These are phyloP conservation scores for Heliconius eleuchia DNA, from an alignment of 1,140 invertebrate species.

Conservation along the genomic window DNA sequence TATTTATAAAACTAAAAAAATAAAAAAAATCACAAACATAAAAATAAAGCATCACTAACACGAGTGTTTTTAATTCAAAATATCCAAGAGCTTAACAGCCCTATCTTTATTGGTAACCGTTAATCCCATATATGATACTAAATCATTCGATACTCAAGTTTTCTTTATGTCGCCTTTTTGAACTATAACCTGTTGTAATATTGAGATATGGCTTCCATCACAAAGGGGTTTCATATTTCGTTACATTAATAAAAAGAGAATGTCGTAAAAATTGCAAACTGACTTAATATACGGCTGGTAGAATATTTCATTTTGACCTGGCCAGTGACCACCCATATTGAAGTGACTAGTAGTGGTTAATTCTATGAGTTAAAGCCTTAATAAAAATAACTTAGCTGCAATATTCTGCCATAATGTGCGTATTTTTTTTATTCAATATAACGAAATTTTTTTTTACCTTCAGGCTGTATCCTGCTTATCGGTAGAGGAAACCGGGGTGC, in stretches of 20 bases:
- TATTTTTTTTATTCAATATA: neutral
- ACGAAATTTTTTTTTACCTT: too few relatives aligned
- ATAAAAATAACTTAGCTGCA: slow-evolving; percentile 4
- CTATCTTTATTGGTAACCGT: slow-evolving; percentile 64
- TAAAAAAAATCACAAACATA: neutral
- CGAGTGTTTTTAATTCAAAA: neutral
- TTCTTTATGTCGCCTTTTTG: slow-evolving; percentile 58
- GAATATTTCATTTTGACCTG: neutral
- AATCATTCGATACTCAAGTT: slow-evolving; percentile 73
- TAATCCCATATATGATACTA: slow-evolving; percentile 71
- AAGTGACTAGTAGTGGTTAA: neutral
- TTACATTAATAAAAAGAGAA: slow-evolving; percentile 58
- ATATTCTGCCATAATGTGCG: neutral
- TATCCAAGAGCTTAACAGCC: slow-evolving; percentile 44
- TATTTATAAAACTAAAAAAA: too few relatives aligned
- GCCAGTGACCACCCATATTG: neutral
- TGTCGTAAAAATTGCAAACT: slow-evolving; percentile 72
- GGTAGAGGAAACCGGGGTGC: too few relatives aligned
- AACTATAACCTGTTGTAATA: slow-evolving; percentile 75
- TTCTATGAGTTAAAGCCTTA: neutral
- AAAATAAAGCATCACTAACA: neutral
- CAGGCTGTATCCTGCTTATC: too few relatives aligned
- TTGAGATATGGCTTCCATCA: slow-evolving; percentile 69
- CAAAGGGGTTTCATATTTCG: slow-evolving; percentile 69
- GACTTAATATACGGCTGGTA: slow-evolving; percentile 60